Evolutionary conservation across 2,797 vertebrate species (phyloP).

Genomic region (Ctenosaura bakeri): DNA sequence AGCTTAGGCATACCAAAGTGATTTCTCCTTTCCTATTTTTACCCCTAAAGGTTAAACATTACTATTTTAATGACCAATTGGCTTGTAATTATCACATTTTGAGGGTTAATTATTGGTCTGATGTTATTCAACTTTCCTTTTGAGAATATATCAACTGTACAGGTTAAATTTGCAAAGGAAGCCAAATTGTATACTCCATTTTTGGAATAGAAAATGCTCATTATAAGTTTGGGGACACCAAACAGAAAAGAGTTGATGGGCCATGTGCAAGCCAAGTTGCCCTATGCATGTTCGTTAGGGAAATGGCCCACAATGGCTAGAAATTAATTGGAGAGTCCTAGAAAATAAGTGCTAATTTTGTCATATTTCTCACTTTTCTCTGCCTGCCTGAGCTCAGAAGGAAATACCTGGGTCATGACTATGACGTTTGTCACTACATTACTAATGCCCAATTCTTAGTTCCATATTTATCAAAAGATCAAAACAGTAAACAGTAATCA

Average conservation of each 20-base stretch:
- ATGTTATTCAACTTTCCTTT: constrained; percentile 44
- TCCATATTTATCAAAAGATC: too few species aligned
- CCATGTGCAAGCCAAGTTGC: background rate
- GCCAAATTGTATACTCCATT: background rate
- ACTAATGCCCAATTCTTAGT: too few species aligned
- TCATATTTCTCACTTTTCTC: background rate
- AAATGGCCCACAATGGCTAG: background rate
- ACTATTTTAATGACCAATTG: constrained; percentile 70
- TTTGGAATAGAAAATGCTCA: background rate
- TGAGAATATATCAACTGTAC: constrained; percentile 30
- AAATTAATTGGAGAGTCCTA: background rate
- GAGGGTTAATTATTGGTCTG: constrained; percentile 52
- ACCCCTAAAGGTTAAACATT: constrained; percentile 58
- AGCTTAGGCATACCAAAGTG: constrained; percentile 64
- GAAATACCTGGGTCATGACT: too few species aligned
- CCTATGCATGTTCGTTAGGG: too few species aligned
- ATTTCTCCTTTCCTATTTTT: constrained; percentile 58
- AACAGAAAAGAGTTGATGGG: background rate
- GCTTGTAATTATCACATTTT: constrained; percentile 65
- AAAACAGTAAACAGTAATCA: background rate
- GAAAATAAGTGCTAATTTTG: background rate
- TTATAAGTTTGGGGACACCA: constrained; percentile 23
- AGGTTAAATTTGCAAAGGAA: constrained; percentile 45
- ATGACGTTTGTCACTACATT: too few species aligned
- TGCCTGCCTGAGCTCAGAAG: background rate